A percentile compares a stretch with the other conserved stretches of the same genome.
phyloP scores from a whole-genome alignment of 1,140 invertebrate genomes.

The Procambarus virginalis region DNA sequence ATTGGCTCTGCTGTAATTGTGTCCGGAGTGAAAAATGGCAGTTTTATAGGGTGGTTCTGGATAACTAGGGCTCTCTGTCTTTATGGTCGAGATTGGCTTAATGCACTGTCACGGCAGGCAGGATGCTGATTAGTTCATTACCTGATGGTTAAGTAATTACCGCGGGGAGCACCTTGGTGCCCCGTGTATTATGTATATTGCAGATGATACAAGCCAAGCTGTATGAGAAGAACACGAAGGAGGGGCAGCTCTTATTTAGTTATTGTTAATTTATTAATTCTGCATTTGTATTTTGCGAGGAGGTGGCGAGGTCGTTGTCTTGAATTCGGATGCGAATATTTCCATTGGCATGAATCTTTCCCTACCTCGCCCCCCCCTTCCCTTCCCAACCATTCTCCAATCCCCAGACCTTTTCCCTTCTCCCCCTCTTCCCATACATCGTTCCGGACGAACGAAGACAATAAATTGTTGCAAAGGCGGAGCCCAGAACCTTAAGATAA shows the following conservation, averaged over 20 bases:
- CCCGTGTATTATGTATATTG: constrained; percentile 51
- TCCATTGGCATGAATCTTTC: no score
- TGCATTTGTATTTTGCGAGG: no score
- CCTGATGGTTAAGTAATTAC: constrained; percentile 54
- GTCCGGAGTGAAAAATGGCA: constrained; percentile 20
- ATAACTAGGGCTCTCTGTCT: constrained; percentile 16
- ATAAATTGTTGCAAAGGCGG: no score
- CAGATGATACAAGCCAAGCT: constrained; percentile 13
- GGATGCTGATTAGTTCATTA: constrained; percentile 50
- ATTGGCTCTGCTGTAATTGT: constrained; percentile 63
- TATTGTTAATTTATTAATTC: no score
- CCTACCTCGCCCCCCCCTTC: no score
- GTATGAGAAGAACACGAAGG: neutral
- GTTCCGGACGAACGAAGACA: no score
- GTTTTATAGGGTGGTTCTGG: constrained; percentile 28
- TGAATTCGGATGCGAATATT: no score
- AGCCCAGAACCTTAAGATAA: no score
- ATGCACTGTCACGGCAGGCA: constrained; percentile 16
- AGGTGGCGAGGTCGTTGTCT: no score
- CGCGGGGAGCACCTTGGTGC: neutral
- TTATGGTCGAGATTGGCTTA: constrained; percentile 31
- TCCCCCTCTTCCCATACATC: no score
- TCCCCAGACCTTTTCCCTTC: no score
- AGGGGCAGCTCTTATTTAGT: neutral
- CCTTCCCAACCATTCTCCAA: no score